Conservation (phyloP, 2,888 invertebrate species). For the Zootermopsis nevadensis region DNA sequence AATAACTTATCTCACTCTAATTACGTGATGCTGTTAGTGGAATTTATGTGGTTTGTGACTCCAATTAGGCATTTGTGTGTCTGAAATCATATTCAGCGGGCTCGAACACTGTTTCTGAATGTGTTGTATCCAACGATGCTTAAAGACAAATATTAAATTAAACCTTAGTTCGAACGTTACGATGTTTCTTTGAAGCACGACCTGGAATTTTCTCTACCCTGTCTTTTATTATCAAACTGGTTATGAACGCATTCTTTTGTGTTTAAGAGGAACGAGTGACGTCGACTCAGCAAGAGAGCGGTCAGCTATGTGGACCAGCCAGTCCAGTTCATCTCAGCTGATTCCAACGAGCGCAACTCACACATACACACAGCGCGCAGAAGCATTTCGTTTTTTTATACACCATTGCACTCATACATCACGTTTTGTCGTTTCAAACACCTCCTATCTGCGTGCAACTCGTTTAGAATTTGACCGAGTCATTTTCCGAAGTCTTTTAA, state of each 20-base stretch:
- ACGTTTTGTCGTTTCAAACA: constrained; percentile 23
- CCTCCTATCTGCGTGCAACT: constrained; percentile 7
- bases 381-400: constrained; percentile 35
- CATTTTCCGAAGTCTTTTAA: background rate
- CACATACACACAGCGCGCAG: constrained; percentile 20
- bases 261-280: background rate
- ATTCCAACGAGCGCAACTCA: background rate
- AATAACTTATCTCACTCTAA: no score
- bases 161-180: no score
- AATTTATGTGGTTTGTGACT: no score
- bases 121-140: no score
- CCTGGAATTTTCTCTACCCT: no score
- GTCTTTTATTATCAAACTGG: no score
- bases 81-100: no score
- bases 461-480: background rate
- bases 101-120: no score
- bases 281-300: background rate
- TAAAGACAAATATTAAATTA: no score
- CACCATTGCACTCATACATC: constrained; percentile 33
- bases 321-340: constrained; percentile 17
- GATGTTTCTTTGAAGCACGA: no score
- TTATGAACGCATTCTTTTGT: background rate
- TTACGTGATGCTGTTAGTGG: no score
- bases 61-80: no score
- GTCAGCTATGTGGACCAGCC: background rate